These are phyloP conservation scores for Dermatophagoides farinae DNA, from an alignment of 1,140 invertebrate genomes.

Conservation along the genomic window DNA sequence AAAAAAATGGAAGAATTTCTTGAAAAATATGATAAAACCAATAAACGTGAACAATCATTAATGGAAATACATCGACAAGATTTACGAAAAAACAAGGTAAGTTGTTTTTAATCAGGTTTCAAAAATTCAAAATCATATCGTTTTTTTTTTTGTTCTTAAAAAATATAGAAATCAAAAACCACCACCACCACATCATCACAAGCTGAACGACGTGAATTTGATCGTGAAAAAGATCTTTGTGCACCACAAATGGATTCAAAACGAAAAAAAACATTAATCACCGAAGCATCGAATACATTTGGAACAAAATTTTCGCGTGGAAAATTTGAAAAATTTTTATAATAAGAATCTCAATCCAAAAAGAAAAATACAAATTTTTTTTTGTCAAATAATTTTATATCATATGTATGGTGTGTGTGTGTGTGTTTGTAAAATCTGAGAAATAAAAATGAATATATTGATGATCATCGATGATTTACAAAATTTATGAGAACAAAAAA, in stretches of 20 bases:
- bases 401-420: too few species aligned
- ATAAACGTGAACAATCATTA: too few species aligned
- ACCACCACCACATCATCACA: background rate
- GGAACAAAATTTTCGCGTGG: constrained; percentile 3
- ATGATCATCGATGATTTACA: background rate
- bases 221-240: constrained; percentile 11
- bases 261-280: constrained; percentile 4
- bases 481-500: too few species aligned
- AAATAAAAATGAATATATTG: background rate
- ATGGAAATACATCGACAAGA: too few species aligned
- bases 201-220: constrained; percentile 4
- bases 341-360: background rate
- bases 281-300: background rate
- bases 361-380: background rate
- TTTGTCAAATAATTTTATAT: background rate
- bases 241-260: background rate
- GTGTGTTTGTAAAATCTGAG: background rate
- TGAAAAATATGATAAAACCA: background rate
- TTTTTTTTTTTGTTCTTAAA: background rate
- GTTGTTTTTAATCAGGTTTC: background rate
- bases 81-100: background rate
- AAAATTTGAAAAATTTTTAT: constrained; percentile 5
- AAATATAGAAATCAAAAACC: background rate
- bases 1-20: constrained; percentile 1
- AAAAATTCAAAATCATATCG: background rate